Base-by-base conservation (phyloP, 2,113 vertebrate species). In the Aphyosemion australe region DNA sequence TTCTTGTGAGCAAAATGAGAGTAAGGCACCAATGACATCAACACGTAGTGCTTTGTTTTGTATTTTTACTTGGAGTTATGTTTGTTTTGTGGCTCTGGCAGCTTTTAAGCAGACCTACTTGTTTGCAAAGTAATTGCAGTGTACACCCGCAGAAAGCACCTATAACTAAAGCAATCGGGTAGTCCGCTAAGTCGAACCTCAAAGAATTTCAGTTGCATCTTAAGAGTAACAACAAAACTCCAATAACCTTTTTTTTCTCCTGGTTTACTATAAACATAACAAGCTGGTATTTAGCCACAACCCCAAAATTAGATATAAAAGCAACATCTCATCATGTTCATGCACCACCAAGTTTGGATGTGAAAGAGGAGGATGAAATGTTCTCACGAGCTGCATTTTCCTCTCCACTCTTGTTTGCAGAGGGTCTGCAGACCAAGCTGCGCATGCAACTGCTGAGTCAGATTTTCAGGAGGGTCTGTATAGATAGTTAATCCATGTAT, bases 361-460 rank as follows among this genome's bases (percentile, higher is more conserved):
- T 50, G 45, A 43, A 34, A 16, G 19, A 20, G 12, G 14, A 9
- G 15, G 2, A 9, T 42, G 10, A 34, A 50, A 53, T 57, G 46
- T 65, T 56, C 14, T 55, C 43, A 55, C 5, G 41, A 43, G 26
- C 1, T 0, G 14, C 12, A 6, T 59, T 59, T 53, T 57, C 69
- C 42, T 63, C 37, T 47, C n/a, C 15, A 6, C 20, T 42, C 14
- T 31, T 47, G 59, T 62, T 68, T 59, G 53, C 32, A 48, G 18
- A 31, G 20, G 56, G 5, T 56, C 52, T 69, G 63, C 54, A 80
- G 76, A 87, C 41, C 69, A 54, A 42, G 10, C 47, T 64, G 73
- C 31, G 65, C 57, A 77, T 61, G 77, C 62, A 87, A 82, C 46
- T 34, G 83, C 86, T 85, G 86, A 87, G 78, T 88, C 84, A 84